These are phyloP conservation scores for Desmophyllum pertusum DNA, from an alignment of 92 coral and sea anemone species.

Conservation along the genomic window DNA sequence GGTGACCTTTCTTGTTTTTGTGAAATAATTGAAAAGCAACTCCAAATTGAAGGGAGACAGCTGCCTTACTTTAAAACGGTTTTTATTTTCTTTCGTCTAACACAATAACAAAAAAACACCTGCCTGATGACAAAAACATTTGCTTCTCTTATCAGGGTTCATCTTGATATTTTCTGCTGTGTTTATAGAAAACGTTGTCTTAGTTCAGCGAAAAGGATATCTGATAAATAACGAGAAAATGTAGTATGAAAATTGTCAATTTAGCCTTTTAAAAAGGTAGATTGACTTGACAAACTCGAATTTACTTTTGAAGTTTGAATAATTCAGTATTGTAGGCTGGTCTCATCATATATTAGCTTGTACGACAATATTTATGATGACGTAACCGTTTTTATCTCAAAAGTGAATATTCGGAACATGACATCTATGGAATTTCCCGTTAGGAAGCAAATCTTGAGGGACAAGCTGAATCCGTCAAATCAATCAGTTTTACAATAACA, in stretches of 20 bases:
- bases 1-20: not conserved
- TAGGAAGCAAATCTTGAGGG: slow-evolving; percentile 1
- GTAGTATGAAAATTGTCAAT: too few relatives aligned
- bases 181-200: too few relatives aligned
- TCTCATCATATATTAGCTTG: too few relatives aligned
- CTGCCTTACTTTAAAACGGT: not conserved
- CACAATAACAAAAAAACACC: not conserved
- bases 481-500: not conserved
- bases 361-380: too few relatives aligned
- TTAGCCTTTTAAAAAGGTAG: too few relatives aligned
- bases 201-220: too few relatives aligned
- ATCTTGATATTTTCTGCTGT: not conserved
- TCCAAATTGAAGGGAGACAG: not conserved
- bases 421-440: not conserved
- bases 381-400: not conserved
- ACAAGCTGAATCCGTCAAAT: not conserved
- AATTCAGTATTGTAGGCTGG: too few relatives aligned
- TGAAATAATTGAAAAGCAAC: not conserved
- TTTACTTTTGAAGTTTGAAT: too few relatives aligned
- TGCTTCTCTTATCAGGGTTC: not conserved
- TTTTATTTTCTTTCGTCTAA: not conserved
- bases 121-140: not conserved
- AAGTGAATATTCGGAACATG: not conserved
- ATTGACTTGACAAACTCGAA: too few relatives aligned
- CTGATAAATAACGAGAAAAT: too few relatives aligned